Evolutionary conservation across 2,888 invertebrate genomes (phyloP).

Genomic region (Branchellion lobata): DNA sequence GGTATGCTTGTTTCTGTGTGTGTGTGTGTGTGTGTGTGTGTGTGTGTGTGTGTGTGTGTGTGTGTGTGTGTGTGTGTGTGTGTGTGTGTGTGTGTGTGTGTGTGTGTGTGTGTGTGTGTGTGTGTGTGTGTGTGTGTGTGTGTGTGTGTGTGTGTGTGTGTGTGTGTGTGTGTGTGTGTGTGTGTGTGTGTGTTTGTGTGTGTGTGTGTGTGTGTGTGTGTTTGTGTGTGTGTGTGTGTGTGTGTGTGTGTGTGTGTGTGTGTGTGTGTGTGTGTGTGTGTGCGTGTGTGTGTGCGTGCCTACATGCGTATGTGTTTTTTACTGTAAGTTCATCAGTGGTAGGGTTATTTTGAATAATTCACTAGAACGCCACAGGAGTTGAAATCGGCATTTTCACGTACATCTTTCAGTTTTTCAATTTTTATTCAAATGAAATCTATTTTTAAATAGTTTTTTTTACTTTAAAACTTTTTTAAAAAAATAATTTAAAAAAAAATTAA

Average conservation of each 20-base stretch:
- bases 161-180: slow-evolving; percentile 12
- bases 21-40: background rate
- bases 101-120: slow-evolving; percentile 40
- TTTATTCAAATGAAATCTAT: no score
- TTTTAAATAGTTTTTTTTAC: no score
- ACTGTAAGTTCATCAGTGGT: no score
- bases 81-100: slow-evolving; percentile 36
- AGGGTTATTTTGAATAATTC: no score
- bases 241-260: background rate
- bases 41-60: background rate
- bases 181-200: background rate
- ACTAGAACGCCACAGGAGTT: no score
- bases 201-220: slow-evolving; percentile 18
- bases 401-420: no score
- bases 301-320: background rate
- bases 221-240: background rate
- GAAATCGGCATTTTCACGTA: no score
- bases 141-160: slow-evolving; percentile 25
- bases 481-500: no score
- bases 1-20: background rate
- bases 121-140: slow-evolving; percentile 29
- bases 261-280: background rate
- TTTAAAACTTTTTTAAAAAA: no score
- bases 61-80: slow-evolving; percentile 35
- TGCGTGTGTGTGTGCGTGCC: background rate